Base-by-base conservation (phyloP, 2,888 invertebrate species). In the Arge pagana region DNA sequence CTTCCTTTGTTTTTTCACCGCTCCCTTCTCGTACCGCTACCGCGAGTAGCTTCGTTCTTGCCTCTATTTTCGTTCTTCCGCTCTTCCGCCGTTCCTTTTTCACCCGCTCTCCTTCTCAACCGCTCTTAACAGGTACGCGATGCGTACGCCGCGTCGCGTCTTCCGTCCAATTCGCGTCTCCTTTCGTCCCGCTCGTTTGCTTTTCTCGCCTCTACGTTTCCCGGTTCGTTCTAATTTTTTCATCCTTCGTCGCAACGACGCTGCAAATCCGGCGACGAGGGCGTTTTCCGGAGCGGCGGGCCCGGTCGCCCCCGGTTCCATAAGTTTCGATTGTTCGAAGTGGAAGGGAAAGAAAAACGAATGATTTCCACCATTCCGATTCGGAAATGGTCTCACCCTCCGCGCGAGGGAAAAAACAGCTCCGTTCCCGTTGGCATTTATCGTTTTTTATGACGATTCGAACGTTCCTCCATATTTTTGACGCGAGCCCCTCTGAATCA, bases 391-490 rank as follows among this genome's bases (percentile, higher is more conserved):
- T 45, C 33, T 10, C 24, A 48, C 31, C 18, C 43, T 57, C 57
- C 55, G n/a, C n/a, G n/a, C 57, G 31, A n/a, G 56, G 54, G 59
- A 59, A n/a, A n/a, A n/a, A n/a, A n/a, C n/a, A n/a, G n/a, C n/a
- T n/a, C n/a, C 35, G 55, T 36, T 39, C 43, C 33, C 13, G 23
- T 8, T 41, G 52, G 48, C 55, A 59, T 59, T 60, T 57, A 56
- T 58, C 52, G 54, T 56, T 59, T 53, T n/a, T 58, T 59, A 59
- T 58, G 57, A n/a, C n/a, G n/a, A n/a, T n/a, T n/a, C n/a, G 56
- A 56, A 61, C 57, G 23, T 45, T 35, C n/a, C n/a, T n/a, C n/a
- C n/a, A n/a, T n/a, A n/a, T n/a, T n/a, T n/a, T n/a, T n/a, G n/a
- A n/a, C n/a, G n/a, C n/a, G n/a, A n/a, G n/a, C n/a, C n/a, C n/a